phyloP scores from a whole-genome alignment of 2,113 vertebrate species.

The Carassius carassius region DNA sequence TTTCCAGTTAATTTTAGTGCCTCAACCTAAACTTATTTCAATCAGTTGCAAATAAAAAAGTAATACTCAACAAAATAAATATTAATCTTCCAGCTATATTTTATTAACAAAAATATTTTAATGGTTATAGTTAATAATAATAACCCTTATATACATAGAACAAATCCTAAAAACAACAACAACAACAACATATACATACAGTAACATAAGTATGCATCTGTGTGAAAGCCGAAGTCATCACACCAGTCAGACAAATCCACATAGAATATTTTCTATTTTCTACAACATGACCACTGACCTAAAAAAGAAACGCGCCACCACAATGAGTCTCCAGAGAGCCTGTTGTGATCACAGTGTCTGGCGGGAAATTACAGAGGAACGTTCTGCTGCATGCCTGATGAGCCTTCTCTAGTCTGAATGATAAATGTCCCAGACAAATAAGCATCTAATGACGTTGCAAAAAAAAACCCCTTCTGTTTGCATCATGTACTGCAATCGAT shows the following conservation, averaged over 20 bases:
- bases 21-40: too few relatives aligned
- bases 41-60: too few relatives aligned
- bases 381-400: background rate
- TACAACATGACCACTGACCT: background rate
- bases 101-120: too few relatives aligned
- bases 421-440: slow-evolving; percentile 15
- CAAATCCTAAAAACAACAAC: background rate
- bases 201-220: background rate
- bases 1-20: too few relatives aligned
- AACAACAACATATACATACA: background rate
- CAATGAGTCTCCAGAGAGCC: background rate
- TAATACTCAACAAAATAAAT: too few relatives aligned
- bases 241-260: background rate
- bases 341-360: background rate
- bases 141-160: background rate
- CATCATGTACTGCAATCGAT: slow-evolving; percentile 15
- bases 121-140: too few relatives aligned
- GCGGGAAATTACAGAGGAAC: background rate
- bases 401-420: slow-evolving; percentile 10
- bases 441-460: slow-evolving; percentile 11
- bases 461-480: slow-evolving; percentile 10
- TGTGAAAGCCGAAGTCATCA: background rate
- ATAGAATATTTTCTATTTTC: background rate
- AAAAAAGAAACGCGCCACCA: background rate
- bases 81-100: too few relatives aligned